Percentiles rank a stretch among this genome's conserved stretches.
These are phyloP conservation scores for Carcinoscorpius rotundicauda DNA, from an alignment of 1,140 invertebrate species.

Conservation along the genomic window DNA sequence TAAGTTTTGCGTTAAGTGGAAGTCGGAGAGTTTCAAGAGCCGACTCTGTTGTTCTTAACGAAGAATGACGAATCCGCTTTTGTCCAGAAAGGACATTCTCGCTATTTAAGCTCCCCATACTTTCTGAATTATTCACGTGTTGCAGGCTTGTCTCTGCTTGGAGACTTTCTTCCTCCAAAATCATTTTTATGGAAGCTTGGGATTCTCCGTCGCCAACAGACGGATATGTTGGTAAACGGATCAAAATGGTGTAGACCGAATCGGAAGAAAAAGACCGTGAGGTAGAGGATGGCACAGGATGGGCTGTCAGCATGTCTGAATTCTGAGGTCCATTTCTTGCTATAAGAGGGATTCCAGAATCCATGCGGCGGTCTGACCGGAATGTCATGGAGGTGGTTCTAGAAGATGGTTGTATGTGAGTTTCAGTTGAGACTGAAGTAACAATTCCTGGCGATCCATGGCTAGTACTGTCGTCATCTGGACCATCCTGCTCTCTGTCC, in stretches of 20 bases:
- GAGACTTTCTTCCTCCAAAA: slow-evolving; percentile 43
- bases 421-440: slow-evolving; percentile 73
- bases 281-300: background rate
- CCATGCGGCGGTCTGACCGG: background rate
- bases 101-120: background rate
- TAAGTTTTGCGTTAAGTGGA: slow-evolving; percentile 70
- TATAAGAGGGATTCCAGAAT: slow-evolving; percentile 28
- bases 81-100: too few species aligned
- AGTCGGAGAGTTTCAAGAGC: slow-evolving; percentile 56
- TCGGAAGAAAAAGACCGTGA: slow-evolving; percentile 26
- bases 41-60: slow-evolving; percentile 7
- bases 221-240: slow-evolving; percentile 53
- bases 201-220: slow-evolving; percentile 31
- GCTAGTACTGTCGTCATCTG: slow-evolving; percentile 29
- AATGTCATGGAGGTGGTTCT: slow-evolving; percentile 19
- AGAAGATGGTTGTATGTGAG: slow-evolving; percentile 44
- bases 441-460: slow-evolving; percentile 26
- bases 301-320: background rate
- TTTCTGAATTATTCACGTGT: background rate
- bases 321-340: slow-evolving; percentile 18
- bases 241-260: slow-evolving; percentile 76
- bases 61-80: slow-evolving; percentile 1
- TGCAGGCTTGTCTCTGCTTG: slow-evolving; percentile 4
- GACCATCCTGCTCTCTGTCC: slow-evolving; percentile 27
- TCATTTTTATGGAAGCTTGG: slow-evolving; percentile 71